Percentiles rank a stretch among this genome's conserved stretches.
Evolutionary conservation across 2,113 vertebrate species (phyloP).

Genomic region (Pavo muticus): DNA sequence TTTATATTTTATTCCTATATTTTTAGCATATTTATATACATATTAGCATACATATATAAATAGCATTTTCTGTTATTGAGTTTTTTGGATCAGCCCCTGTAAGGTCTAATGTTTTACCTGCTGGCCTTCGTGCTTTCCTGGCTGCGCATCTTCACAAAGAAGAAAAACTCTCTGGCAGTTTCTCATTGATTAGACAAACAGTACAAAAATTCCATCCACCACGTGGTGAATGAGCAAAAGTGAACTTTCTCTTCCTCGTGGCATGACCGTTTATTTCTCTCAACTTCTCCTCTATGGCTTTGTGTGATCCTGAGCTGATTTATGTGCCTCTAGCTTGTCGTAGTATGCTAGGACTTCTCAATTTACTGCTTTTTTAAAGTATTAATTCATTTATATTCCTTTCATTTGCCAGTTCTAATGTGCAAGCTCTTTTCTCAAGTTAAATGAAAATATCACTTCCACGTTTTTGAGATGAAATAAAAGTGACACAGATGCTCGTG

Average conservation of each 20-base stretch:
- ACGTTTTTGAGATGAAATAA: conserved; percentile 14
- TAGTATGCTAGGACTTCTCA: background rate
- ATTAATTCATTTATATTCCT: background rate
- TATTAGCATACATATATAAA: background rate
- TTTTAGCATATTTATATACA: no score
- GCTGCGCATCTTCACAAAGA: background rate
- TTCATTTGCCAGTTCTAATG: background rate
- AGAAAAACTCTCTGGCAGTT: background rate
- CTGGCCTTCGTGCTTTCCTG: background rate
- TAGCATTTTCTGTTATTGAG: background rate
- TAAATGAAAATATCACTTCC: conserved; percentile 8
- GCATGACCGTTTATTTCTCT: background rate
- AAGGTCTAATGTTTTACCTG: background rate
- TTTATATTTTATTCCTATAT: no score
- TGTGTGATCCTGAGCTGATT: background rate
- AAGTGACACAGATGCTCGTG: conserved; percentile 30
- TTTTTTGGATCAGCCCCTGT: background rate
- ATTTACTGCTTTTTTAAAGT: background rate
- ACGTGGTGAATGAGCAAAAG: background rate
- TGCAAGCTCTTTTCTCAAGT: background rate
- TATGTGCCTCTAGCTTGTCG: background rate
- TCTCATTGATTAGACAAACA: background rate
- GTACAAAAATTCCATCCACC: background rate
- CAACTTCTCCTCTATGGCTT: background rate
- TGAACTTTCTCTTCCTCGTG: background rate